Percentiles rank a stretch among this genome's conserved stretches.
Evolutionary conservation across 2,888 invertebrate genomes (phyloP).

Genomic region (Tiphia femorata): DNA sequence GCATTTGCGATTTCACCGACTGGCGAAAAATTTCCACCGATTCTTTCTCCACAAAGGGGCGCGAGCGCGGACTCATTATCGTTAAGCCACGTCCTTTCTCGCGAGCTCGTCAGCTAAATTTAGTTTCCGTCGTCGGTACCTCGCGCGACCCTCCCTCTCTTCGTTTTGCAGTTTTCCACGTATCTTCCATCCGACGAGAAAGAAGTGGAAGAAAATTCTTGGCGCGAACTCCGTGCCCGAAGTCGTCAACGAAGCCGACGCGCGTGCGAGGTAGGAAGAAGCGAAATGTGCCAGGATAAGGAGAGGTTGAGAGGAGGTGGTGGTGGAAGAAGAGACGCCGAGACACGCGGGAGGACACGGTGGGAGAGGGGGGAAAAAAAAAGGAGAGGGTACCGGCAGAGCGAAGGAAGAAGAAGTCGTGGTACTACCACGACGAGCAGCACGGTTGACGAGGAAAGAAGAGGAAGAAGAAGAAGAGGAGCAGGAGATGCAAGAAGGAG

Average conservation of each 20-base stretch:
- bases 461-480: conserved; percentile 8
- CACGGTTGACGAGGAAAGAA: conserved; percentile 13
- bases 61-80: too few species aligned
- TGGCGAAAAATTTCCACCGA: too few species aligned
- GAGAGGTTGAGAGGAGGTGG: conserved; percentile 12
- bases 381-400: conserved; percentile 9
- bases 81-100: too few species aligned
- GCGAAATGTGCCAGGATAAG: conserved; percentile 31
- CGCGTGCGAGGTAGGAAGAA: conserved; percentile 32
- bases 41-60: too few species aligned
- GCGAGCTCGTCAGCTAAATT: too few species aligned
- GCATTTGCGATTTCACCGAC: too few species aligned
- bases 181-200: conserved; percentile 2
- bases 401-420: too few species aligned
- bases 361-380: conserved; percentile 2
- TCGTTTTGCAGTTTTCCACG: too few species aligned
- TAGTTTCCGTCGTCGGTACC: too few species aligned
- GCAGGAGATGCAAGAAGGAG: conserved; percentile 13
- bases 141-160: too few species aligned
- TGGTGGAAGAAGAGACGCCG: conserved; percentile 10
- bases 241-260: conserved; percentile 43
- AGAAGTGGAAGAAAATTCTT: conserved; percentile 24
- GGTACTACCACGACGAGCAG: too few species aligned
- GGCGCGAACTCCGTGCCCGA: conserved; percentile 25
- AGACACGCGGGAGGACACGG: conserved; percentile 10